These are phyloP conservation scores for Ganaspis sp. DNA, from an alignment of 1,140 invertebrate genomes.

Conservation along the genomic window DNA sequence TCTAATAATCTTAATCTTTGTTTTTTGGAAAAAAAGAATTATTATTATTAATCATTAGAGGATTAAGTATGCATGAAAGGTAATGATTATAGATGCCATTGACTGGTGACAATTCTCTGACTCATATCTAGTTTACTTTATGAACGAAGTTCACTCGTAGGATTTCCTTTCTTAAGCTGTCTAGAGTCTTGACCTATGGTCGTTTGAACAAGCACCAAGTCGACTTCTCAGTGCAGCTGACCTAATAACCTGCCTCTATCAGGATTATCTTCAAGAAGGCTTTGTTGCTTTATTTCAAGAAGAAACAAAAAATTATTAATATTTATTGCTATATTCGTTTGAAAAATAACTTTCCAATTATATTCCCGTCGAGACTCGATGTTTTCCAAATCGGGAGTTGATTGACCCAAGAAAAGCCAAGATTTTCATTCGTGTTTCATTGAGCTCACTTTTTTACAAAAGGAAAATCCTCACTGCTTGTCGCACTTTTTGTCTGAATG, in stretches of 20 bases:
- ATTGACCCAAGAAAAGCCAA: not conserved
- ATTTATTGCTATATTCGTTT: not conserved
- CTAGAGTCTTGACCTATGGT: slow-evolving; percentile 13
- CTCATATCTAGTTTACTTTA: not conserved
- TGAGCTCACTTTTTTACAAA: not conserved
- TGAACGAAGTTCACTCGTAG: not conserved
- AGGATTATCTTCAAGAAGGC: slow-evolving; percentile 8
- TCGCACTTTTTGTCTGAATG: not conserved
- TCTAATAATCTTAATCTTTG: no score
- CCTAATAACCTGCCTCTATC: slow-evolving; percentile 20
- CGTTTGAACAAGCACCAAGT: slow-evolving; percentile 2
- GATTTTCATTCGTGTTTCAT: not conserved
- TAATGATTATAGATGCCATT: not conserved
- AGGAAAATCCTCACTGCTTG: not conserved
- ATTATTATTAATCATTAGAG: no score
- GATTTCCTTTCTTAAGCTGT: slow-evolving; percentile 11
- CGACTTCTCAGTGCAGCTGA: slow-evolving; percentile 7
- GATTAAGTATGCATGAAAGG: not conserved
- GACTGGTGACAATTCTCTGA: not conserved
- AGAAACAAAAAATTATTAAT: not conserved
- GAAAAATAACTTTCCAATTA: slow-evolving; percentile 14
- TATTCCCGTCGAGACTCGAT: not conserved
- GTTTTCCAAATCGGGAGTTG: not conserved
- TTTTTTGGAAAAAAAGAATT: no score
- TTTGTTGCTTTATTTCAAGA: not conserved